Conservation (phyloP, 2,888 invertebrate genomes). For the Thera britannica region DNA sequence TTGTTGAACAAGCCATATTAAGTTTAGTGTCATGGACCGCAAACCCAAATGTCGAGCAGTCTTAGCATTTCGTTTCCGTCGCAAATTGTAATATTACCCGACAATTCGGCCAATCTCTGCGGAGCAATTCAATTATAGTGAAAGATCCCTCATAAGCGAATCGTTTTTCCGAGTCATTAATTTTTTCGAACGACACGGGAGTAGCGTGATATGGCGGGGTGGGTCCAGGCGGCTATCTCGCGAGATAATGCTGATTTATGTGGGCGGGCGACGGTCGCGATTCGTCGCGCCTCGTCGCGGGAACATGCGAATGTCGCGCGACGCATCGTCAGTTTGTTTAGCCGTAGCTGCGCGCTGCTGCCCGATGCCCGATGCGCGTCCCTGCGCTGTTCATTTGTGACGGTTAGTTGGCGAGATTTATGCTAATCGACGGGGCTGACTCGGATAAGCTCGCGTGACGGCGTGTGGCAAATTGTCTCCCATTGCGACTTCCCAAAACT, state of each 20-base stretch:
- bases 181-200: conserved; percentile 84
- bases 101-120: conserved; percentile 77
- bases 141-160: conserved; percentile 85
- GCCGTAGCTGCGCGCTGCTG: conserved; percentile 45
- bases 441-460: conserved; percentile 80
- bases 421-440: conserved; percentile 82
- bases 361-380: conserved; percentile 47
- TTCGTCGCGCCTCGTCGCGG: conserved; percentile 79
- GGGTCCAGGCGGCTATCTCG: conserved; percentile 82
- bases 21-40: neutral
- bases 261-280: conserved; percentile 78
- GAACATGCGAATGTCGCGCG: conserved; percentile 64
- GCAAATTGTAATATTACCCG: conserved; percentile 59
- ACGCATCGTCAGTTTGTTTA: conserved; percentile 67
- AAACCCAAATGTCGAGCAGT: conserved; percentile 32
- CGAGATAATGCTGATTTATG: conserved; percentile 85
- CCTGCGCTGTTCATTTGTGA: conserved; percentile 72
- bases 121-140: conserved; percentile 84
- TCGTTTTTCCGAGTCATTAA: conserved; percentile 85
- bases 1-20: too few relatives aligned
- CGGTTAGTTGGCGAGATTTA: conserved; percentile 84
- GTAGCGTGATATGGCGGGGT: conserved; percentile 79
- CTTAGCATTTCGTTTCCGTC: conserved; percentile 55
- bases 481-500: conserved; percentile 71
- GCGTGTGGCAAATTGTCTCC: conserved; percentile 81